These are phyloP conservation scores for Proisotoma minuta DNA, from an alignment of 2,888 invertebrate species.

Conservation along the genomic window DNA sequence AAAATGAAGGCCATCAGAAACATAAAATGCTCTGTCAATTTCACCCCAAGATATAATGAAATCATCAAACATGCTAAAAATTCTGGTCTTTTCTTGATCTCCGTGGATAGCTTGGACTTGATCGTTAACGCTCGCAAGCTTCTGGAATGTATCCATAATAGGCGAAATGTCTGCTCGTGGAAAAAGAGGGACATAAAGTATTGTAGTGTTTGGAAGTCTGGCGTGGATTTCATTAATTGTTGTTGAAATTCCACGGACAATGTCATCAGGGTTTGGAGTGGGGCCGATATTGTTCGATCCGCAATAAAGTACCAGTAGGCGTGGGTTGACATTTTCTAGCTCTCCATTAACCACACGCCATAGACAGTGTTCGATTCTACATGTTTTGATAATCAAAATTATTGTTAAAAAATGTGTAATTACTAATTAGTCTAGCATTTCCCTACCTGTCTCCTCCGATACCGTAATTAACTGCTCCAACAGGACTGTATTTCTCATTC, in stretches of 20 bases:
- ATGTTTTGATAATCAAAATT: too few species aligned
- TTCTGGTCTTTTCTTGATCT: not conserved
- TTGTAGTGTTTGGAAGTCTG: constrained; percentile 3
- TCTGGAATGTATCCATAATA: constrained; percentile 2
- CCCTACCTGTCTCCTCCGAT: constrained; percentile 51
- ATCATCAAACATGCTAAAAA: constrained; percentile 13
- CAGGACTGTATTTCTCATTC: constrained; percentile 82
- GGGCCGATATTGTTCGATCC: not conserved
- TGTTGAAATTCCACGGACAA: constrained; percentile 20
- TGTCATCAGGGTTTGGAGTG: constrained; percentile 11
- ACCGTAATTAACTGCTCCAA: constrained; percentile 86
- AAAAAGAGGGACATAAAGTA: constrained; percentile 8
- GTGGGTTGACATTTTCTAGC: not conserved
- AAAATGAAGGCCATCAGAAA: constrained; percentile 27
- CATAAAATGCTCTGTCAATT: constrained; percentile 24
- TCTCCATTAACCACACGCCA: not conserved
- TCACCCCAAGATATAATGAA: constrained; percentile 9
- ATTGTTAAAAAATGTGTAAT: too few species aligned
- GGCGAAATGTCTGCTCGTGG: constrained; percentile 20
- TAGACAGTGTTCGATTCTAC: not conserved
- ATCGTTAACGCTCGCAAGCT: constrained; percentile 2
- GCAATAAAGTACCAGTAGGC: not conserved
- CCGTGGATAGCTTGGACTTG: not conserved
- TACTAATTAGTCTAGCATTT: too few species aligned
- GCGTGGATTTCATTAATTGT: constrained; percentile 10